Percentiles rank a stretch among this genome's conserved stretches.
phyloP scores from a whole-genome alignment of 2,113 vertebrate genomes.

The Rafetus swinhoei region DNA sequence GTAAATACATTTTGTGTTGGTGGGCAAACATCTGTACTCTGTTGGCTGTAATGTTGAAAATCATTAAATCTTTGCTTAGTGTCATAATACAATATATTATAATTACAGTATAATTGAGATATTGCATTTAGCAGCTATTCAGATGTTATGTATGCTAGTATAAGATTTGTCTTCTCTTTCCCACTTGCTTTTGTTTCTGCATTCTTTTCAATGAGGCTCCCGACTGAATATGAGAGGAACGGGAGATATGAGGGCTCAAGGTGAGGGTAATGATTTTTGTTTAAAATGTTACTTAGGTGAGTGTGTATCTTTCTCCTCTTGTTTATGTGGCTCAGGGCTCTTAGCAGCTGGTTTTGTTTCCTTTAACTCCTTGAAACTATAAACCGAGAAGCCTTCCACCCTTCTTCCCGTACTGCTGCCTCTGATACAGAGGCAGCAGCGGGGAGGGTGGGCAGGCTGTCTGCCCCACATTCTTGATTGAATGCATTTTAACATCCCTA shows the following conservation, averaged over 20 bases:
- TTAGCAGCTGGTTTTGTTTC: constrained; percentile 49
- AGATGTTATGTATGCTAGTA: constrained; percentile 62
- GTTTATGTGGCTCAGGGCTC: constrained; percentile 44
- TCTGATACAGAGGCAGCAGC: neutral
- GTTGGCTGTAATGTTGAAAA: constrained; percentile 60
- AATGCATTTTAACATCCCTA: too few relatives aligned
- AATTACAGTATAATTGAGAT: constrained; percentile 33
- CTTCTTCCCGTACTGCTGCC: neutral
- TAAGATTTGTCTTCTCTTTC: constrained; percentile 86
- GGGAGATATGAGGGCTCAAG: constrained; percentile 99
- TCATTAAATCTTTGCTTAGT: constrained; percentile 65
- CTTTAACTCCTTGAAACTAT: constrained; percentile 48
- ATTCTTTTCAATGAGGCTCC: constrained; percentile 90
- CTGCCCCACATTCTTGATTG: too few relatives aligned
- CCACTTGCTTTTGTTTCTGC: constrained; percentile 81
- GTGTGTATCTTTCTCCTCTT: constrained; percentile 56
- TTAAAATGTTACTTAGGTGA: constrained; percentile 69
- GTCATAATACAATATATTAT: constrained; percentile 28
- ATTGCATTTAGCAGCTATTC: constrained; percentile 49
- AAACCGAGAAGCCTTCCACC: constrained; percentile 37
- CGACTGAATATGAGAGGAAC: constrained; percentile 98
- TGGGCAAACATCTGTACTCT: neutral
- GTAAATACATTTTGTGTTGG: constrained; percentile 14
- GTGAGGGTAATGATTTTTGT: constrained; percentile 88
- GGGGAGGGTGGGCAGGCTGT: neutral